Evolutionary conservation across 2,797 vertebrate species (phyloP).

Genomic region (Phalanger gymnotis): DNA sequence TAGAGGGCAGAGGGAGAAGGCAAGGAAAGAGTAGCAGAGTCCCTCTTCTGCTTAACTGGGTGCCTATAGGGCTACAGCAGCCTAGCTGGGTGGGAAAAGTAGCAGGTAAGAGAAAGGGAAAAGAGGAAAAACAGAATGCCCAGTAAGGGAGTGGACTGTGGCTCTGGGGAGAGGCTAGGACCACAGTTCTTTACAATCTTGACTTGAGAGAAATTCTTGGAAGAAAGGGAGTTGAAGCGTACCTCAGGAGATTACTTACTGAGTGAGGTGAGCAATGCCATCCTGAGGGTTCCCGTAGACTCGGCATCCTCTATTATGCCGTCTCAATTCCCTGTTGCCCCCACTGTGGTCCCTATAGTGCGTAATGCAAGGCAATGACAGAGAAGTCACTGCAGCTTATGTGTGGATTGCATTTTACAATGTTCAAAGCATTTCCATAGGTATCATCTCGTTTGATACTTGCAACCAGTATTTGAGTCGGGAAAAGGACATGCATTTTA

Average conservation of each 20-base stretch:
- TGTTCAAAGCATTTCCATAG: neutral
- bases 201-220: neutral
- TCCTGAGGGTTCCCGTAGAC: slow-evolving; percentile 94
- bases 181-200: neutral
- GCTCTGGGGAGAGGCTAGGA: neutral
- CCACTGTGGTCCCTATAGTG: slow-evolving; percentile 94
- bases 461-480: neutral
- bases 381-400: neutral
- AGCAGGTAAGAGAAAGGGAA: neutral
- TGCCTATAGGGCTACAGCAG: neutral
- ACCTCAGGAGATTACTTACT: slow-evolving; percentile 87
- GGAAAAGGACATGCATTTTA: neutral
- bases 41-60: neutral
- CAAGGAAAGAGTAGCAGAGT: neutral
- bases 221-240: neutral
- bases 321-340: slow-evolving; percentile 92
- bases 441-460: neutral
- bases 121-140: neutral
- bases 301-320: slow-evolving; percentile 88
- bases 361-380: neutral
- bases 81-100: neutral
- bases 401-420: neutral
- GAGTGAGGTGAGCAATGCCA: slow-evolving; percentile 95
- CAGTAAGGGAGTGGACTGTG: neutral
- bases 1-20: neutral